Percentiles rank a stretch among this genome's conserved stretches.
phyloP scores from a whole-genome alignment of 2,797 vertebrate genomes.

The Gobio occitaniae region DNA sequence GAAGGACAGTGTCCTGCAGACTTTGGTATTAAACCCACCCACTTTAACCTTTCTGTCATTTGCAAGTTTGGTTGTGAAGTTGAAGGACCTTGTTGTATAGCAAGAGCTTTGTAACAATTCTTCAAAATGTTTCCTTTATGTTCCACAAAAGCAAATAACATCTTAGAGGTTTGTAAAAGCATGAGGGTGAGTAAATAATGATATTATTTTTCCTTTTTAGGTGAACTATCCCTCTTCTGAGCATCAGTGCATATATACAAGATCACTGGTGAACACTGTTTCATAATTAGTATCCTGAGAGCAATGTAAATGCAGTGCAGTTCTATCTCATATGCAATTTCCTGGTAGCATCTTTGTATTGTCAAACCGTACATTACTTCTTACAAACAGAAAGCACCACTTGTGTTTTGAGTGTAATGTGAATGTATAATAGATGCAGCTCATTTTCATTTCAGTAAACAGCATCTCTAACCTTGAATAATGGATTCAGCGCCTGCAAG shows the following conservation, averaged over 20 bases:
- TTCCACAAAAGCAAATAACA: background rate
- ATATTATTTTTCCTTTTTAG: background rate
- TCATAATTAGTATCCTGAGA: background rate
- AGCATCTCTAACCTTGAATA: constrained; percentile 63
- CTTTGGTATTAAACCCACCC: background rate
- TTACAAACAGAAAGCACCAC: constrained; percentile 46
- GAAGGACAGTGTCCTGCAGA: background rate
- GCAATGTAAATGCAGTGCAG: background rate
- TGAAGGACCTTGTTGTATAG: background rate
- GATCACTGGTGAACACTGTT: background rate
- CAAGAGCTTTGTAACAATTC: background rate
- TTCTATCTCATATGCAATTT: constrained; percentile 1
- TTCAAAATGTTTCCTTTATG: background rate
- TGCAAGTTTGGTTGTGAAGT: background rate
- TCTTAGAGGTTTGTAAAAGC: background rate
- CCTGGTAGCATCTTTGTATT: background rate
- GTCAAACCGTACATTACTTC: constrained; percentile 6
- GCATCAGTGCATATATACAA: background rate
- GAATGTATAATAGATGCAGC: constrained; percentile 45
- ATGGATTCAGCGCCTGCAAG: constrained; percentile 70
- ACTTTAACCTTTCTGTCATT: background rate
- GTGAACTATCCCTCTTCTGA: background rate
- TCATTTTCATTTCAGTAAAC: constrained; percentile 67
- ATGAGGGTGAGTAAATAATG: background rate
- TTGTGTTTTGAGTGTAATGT: constrained; percentile 51